Evolutionary conservation across 2,113 vertebrate genomes (phyloP), one percentile per base, ranked within the genome.

Genomic region (Promerops cafer): DNA sequence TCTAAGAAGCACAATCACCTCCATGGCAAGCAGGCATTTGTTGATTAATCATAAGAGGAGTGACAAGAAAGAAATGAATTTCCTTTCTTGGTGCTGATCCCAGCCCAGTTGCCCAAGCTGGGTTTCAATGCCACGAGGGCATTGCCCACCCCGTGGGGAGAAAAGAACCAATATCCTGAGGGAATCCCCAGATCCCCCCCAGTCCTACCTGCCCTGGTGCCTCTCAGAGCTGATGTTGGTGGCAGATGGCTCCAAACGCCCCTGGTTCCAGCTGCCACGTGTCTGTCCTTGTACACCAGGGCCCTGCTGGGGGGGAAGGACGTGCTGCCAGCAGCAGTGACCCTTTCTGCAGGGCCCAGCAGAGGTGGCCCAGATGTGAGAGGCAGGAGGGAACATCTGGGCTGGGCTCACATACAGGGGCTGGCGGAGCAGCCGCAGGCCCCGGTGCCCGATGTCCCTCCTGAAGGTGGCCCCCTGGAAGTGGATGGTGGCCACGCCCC

Each of bases 381-480:
- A 3, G 52, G 60, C n/a, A 89, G 74, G 22, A 5, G 42, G 1
- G 65, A 66, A 76, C 52, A 33, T 31, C 17, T 56, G 75, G 53
- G 44, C 84, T 45, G 92, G 76, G 83, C 70, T 98, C 96, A 98
- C 98, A 95, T 97, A 99, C 99, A 98, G 98, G 96, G 93, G 92
- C n/a, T 65, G 97, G 14, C 69, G 94, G 52, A 99, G 98, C 96
- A 98, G 98, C 37, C 86, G 91, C 57, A 99, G 94, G 65, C 98
- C 98, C 9, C 94, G 95, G 72, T 98, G 98, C 47, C 98, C 98
- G 18, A 99, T 98, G 96, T 99, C 99, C 6, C 95, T 98, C 59
- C 99, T 97, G 90, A 98, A 99, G 30, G 97, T 98, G 3, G 98
- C 98, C 5, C 97, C 98, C 3, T 97, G 97, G 96, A 99, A 99